Conservation (phyloP, 2,797 vertebrate genomes). For the Peromyscus aztecus region DNA sequence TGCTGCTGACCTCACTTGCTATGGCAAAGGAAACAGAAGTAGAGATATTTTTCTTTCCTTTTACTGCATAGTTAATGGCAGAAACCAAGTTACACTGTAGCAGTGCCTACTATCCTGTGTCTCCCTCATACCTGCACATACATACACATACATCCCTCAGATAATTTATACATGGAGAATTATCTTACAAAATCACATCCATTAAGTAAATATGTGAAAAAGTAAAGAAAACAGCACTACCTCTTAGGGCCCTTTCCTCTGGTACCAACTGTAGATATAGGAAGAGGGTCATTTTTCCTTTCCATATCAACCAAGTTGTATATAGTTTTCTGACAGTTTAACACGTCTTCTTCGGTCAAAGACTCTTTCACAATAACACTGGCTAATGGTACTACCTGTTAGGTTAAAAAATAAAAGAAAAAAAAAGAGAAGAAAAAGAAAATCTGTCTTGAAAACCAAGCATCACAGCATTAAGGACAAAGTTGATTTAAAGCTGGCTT, state of each 20-base stretch:
- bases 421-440: conserved; percentile 57
- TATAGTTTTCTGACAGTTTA: conserved; percentile 99
- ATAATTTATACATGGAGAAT: background rate
- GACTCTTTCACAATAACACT: conserved; percentile 97
- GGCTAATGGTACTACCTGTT: conserved; percentile 97
- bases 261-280: conserved; percentile 98
- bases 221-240: conserved; percentile 84
- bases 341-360: conserved; percentile 96
- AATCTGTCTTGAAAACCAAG: conserved; percentile 59
- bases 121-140: background rate
- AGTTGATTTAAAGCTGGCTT: conserved; percentile 46
- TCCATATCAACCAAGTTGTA: conserved; percentile 99
- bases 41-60: conserved; percentile 22
- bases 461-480: conserved; percentile 44
- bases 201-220: conserved; percentile 33
- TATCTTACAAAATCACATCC: conserved; percentile 29
- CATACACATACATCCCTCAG: background rate
- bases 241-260: conserved; percentile 99
- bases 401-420: conserved; percentile 42
- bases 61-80: background rate
- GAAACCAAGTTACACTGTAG: conserved; percentile 21
- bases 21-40: conserved; percentile 41
- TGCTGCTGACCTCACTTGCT: background rate
- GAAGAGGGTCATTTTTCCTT: conserved; percentile 98
- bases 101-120: background rate